These are phyloP conservation scores for Papilio machaon DNA, from an alignment of 1,140 invertebrate genomes.

Conservation along the genomic window DNA sequence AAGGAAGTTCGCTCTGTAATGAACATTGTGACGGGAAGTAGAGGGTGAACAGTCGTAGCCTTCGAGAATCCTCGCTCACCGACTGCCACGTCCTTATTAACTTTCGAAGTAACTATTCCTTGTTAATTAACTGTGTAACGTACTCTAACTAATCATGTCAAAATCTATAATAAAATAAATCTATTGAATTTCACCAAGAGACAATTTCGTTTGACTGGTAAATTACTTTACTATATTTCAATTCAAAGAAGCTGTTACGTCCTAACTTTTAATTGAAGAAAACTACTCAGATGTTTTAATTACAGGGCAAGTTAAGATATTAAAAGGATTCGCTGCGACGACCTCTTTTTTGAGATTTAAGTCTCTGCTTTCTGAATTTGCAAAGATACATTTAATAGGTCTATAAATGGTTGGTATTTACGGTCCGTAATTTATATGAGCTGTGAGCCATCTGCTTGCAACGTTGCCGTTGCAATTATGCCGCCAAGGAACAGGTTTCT, in stretches of 20 bases:
- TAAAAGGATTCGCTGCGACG: neutral
- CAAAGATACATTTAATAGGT: constrained; percentile 23
- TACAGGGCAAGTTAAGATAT: neutral
- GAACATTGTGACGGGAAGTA: constrained; percentile 44
- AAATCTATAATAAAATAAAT: no score
- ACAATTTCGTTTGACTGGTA: neutral
- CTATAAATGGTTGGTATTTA: constrained; percentile 40
- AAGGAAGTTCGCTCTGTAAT: constrained; percentile 47
- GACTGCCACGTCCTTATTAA: neutral
- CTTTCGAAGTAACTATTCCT: neutral
- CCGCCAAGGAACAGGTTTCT: constrained; percentile 40
- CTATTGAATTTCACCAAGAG: neutral
- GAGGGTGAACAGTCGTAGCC: neutral
- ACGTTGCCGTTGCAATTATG: constrained; percentile 43
- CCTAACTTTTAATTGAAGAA: neutral
- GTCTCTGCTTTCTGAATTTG: neutral
- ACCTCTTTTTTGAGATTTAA: neutral
- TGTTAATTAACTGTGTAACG: neutral
- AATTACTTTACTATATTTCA: neutral
- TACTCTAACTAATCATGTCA: neutral
- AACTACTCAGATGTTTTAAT: neutral
- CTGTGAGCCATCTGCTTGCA: constrained; percentile 43
- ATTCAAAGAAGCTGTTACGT: neutral
- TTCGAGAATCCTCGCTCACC: neutral
- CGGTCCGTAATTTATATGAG: constrained; percentile 37